Evolutionary conservation across 2,797 vertebrate genomes (phyloP), one percentile per base, ranked within the genome.

Genomic region (Xiphorhynchus erythropygius): DNA sequence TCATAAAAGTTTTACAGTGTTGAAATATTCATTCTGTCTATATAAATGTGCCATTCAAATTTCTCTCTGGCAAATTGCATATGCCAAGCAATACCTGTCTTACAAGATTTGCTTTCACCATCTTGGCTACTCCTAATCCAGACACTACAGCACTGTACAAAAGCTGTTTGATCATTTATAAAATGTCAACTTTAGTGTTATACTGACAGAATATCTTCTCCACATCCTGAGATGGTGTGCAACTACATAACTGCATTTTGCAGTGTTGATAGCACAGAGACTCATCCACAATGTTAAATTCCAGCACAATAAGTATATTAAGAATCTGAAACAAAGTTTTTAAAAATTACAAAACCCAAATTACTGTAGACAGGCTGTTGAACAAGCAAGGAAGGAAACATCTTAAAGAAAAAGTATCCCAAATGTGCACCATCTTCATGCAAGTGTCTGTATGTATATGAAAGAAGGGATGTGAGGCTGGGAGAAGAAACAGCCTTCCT

Each of bases 1-100:
- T 96, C 84, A 93, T 96, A 84, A 94, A 96, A 94, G n/a, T 91
- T 96, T 95, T 89, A 95, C 19, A 37, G 46, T 91, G 53, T 73
- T 94, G 81, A 95, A 96, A 96, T 95, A 97, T 95, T 95, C 3
- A 92, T 96, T 95, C 71, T 2, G 2, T 91, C 89, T 92, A 71
- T 93, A 95, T 84, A 92, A 95, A 89, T 50, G 76, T 92, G 82
- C 90, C 62, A 52, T 87, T 96, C 84, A 83, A 21, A 69, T 85
- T 92, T 93, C 65, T 89, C n/a, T 71, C 50, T 84, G 78, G 82
- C 57, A 93, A 85, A 90, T 89, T 94, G 35, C 81, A 79, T 87
- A 67, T 83, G 79, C 49, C 84, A 78, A 89, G 75, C 56, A 92
- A 75, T 92, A 71, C 46, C 76, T 78, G 53, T 78, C 78, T 93